Percentiles rank a stretch among this genome's conserved stretches.
Conservation (phyloP, 2,113 vertebrate species). For the Marmota flaviventris region DNA sequence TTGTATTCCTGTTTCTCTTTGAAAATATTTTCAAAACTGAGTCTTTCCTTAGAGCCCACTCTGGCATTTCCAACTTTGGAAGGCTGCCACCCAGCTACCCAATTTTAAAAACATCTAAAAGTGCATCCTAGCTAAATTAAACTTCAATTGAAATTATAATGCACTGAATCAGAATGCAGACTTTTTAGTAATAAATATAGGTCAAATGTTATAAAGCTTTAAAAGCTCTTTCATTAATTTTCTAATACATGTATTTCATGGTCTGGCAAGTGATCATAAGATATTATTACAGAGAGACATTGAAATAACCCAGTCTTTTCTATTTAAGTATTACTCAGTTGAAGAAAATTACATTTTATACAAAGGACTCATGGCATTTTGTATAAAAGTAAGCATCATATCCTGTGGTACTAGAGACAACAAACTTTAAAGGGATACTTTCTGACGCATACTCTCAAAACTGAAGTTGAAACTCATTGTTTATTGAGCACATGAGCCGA, state of each 20-base stretch:
- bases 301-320: conserved; percentile 19
- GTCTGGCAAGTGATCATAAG: conserved; percentile 23
- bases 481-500: neutral
- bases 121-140: conserved; percentile 6
- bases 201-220: conserved; percentile 59
- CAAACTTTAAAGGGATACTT: neutral
- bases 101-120: conserved; percentile 24
- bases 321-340: neutral
- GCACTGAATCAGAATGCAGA: neutral
- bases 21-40: conserved; percentile 73
- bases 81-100: neutral
- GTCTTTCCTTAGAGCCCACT: neutral
- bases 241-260: neutral
- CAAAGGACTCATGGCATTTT: neutral
- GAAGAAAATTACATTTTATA: conserved; percentile 14
- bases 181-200: conserved; percentile 44
- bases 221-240: conserved; percentile 49
- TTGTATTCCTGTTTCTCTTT: conserved; percentile 79
- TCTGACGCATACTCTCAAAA: neutral
- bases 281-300: neutral
- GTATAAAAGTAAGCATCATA: conserved; percentile 33
- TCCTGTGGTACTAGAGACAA: neutral
- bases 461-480: neutral
- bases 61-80: neutral
- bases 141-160: conserved; percentile 29